These are phyloP conservation scores for Mungos mungo DNA, from an alignment of 2,113 vertebrate species.

Conservation along the genomic window DNA sequence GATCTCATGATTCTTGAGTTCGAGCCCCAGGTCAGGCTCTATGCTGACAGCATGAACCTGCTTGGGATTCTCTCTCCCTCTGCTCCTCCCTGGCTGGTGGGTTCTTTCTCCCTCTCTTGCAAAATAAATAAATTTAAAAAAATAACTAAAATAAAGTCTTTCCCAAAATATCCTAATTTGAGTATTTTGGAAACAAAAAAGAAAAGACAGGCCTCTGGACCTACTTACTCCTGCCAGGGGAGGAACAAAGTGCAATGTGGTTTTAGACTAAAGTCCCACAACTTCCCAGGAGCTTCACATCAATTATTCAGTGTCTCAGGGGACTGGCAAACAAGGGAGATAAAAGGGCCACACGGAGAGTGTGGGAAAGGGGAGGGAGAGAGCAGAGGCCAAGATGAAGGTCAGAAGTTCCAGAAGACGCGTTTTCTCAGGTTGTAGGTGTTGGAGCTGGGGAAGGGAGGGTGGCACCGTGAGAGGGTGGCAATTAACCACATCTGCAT, in stretches of 20 bases:
- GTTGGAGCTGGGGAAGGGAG: slow-evolving; percentile 7
- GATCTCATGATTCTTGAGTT: too few relatives aligned
- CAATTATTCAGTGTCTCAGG: slow-evolving; percentile 75
- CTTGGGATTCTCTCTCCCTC: too few relatives aligned
- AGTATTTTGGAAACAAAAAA: too few relatives aligned
- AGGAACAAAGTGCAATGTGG: slow-evolving; percentile 49
- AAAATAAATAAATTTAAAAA: too few relatives aligned
- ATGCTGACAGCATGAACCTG: too few relatives aligned
- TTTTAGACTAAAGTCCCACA: slow-evolving; percentile 22
- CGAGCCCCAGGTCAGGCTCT: too few relatives aligned
- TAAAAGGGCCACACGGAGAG: slow-evolving; percentile 65
- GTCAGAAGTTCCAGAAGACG: slow-evolving; percentile 7
- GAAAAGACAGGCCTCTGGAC: neutral
- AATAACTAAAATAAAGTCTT: too few relatives aligned
- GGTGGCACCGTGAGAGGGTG: slow-evolving; percentile 26
- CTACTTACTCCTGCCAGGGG: neutral
- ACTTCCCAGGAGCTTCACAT: slow-evolving; percentile 75
- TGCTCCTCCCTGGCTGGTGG: too few relatives aligned
- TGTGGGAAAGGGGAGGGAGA: slow-evolving; percentile 42
- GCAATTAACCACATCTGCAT: slow-evolving; percentile 44
- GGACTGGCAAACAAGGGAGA: slow-evolving; percentile 74
- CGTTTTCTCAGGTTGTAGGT: slow-evolving; percentile 63
- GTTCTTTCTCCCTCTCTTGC: too few relatives aligned
- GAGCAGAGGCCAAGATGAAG: neutral
- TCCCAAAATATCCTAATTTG: too few relatives aligned